phyloP scores from a whole-genome alignment of 2,797 vertebrate species.

The Danio choprae region DNA sequence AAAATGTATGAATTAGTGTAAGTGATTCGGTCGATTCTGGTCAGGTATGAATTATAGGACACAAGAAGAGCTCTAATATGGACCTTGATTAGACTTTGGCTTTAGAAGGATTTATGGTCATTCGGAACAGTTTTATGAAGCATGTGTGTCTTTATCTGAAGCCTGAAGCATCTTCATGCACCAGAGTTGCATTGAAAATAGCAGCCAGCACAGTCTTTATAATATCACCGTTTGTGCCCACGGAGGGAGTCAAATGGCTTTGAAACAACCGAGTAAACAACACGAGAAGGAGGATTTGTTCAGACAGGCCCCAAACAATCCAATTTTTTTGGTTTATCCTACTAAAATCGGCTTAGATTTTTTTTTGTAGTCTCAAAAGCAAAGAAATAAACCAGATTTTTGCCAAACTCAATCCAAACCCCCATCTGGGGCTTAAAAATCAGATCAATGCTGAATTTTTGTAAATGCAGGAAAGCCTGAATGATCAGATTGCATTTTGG shows the following conservation, averaged over 20 bases:
- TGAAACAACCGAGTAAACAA: not conserved
- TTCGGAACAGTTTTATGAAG: no score
- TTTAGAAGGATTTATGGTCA: no score
- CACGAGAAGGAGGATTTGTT: not conserved
- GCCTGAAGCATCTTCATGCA: not conserved
- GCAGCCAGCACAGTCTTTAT: not conserved
- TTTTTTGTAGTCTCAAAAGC: not conserved
- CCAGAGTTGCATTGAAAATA: not conserved
- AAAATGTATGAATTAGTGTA: no score
- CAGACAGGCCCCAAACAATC: not conserved
- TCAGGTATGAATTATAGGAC: no score
- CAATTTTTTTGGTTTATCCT: not conserved
- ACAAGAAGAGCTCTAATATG: no score
- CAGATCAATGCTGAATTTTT: not conserved
- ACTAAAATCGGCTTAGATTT: constrained; percentile 1
- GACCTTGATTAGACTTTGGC: no score
- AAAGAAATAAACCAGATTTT: not conserved
- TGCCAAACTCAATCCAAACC: not conserved
- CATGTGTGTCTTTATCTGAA: no score
- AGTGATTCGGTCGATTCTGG: no score
- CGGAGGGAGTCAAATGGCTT: not conserved
- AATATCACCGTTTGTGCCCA: not conserved
- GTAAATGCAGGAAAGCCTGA: not conserved
- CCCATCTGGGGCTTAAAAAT: not conserved
- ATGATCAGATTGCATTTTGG: not conserved